phyloP scores from a whole-genome alignment of 2,113 vertebrate genomes.

The Vombatus ursinus region DNA sequence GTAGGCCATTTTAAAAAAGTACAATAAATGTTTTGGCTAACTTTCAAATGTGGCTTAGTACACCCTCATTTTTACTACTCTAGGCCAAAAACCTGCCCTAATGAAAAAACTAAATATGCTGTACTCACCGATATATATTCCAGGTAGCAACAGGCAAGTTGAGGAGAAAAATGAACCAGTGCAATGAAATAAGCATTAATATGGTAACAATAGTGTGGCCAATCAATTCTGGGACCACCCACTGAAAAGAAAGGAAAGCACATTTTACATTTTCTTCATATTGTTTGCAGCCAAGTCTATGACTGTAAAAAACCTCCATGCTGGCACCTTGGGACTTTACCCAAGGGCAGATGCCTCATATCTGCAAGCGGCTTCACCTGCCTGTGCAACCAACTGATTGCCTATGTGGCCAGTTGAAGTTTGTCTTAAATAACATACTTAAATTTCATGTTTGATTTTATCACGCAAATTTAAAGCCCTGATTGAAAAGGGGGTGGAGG shows the following conservation, averaged over 20 bases:
- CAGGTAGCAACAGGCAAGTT: conserved; percentile 95
- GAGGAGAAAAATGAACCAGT: conserved; percentile 98
- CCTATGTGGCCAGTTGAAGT: background rate
- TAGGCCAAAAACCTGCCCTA: background rate
- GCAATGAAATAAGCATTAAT: conserved; percentile 95
- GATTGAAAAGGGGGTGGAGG: background rate
- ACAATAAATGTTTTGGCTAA: background rate
- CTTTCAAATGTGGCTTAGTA: background rate
- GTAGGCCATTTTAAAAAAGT: background rate
- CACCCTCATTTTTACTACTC: background rate
- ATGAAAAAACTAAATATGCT: background rate
- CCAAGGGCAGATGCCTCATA: conserved; percentile 25
- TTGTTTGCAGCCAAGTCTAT: conserved; percentile 18
- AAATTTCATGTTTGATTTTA: conserved; percentile 33
- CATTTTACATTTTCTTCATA: background rate
- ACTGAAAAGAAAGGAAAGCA: conserved; percentile 81
- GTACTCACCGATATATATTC: conserved; percentile 95
- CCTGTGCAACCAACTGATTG: background rate
- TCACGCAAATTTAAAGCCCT: background rate
- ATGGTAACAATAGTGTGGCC: conserved; percentile 92
- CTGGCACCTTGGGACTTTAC: conserved; percentile 31
- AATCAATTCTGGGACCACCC: conserved; percentile 95
- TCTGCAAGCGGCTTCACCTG: background rate
- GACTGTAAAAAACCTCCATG: background rate
- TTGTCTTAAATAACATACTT: conserved; percentile 31